A percentile compares a stretch with the other conserved stretches of the same genome.
These are phyloP conservation scores for Apistogramma diplotaenia DNA, from an alignment of 2,113 vertebrate genomes.

Conservation along the genomic window DNA sequence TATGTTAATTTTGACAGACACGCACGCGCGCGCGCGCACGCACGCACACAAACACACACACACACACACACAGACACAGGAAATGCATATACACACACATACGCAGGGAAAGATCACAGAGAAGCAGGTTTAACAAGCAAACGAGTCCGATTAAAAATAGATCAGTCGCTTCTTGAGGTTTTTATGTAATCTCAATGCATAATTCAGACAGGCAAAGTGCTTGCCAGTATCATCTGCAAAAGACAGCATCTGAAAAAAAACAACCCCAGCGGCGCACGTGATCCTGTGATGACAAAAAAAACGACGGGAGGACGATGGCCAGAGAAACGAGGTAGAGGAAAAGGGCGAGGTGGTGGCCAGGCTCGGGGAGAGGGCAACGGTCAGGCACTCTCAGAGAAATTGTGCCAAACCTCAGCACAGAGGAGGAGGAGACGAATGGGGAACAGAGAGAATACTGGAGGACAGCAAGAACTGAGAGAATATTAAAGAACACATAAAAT, in stretches of 20 bases:
- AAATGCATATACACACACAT: background rate
- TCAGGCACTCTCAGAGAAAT: constrained; percentile 39
- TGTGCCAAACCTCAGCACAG: background rate
- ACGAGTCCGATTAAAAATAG: constrained; percentile 74
- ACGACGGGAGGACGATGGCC: constrained; percentile 6
- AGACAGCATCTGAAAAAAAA: constrained; percentile 29
- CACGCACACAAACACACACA: background rate
- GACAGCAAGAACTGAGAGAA: constrained; percentile 61
- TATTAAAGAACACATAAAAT: constrained; percentile 58
- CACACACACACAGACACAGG: background rate
- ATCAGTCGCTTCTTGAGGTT: constrained; percentile 66
- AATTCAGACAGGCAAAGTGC: constrained; percentile 76
- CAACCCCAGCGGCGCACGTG: background rate
- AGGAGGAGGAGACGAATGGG: constrained; percentile 1
- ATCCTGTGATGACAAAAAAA: constrained; percentile 3
- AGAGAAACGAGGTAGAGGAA: constrained; percentile 1
- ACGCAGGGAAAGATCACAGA: constrained; percentile 46
- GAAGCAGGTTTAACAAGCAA: constrained; percentile 66
- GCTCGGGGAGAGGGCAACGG: constrained; percentile 5
- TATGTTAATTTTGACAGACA: constrained; percentile 24
- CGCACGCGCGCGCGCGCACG: background rate
- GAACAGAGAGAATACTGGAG: constrained; percentile 57
- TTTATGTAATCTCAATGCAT: constrained; percentile 75
- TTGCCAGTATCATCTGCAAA: constrained; percentile 59
- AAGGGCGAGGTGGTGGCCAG: constrained; percentile 8